Percentiles rank a stretch among this genome's conserved stretches.
Conservation (phyloP, 1,140 invertebrate genomes). For the Pseudomyrmex pallidus region DNA sequence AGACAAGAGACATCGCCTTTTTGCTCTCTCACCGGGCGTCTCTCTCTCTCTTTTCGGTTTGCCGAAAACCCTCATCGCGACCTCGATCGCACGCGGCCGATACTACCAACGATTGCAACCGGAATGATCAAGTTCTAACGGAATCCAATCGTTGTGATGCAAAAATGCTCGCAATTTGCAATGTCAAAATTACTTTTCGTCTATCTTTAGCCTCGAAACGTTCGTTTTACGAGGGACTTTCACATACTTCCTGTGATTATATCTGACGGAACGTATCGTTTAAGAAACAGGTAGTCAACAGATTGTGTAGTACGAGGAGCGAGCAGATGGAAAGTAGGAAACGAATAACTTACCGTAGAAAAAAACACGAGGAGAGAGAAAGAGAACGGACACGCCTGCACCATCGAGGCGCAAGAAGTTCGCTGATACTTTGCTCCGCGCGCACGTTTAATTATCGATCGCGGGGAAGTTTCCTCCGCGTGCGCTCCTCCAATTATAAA, state of each 20-base stretch:
- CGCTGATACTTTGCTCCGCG: slow-evolving; percentile 24
- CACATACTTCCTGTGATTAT: background rate
- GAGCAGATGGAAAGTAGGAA: background rate
- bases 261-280: background rate
- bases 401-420: slow-evolving; percentile 31
- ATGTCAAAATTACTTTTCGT: background rate
- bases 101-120: slow-evolving; percentile 12
- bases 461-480: slow-evolving; percentile 36
- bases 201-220: background rate
- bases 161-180: background rate
- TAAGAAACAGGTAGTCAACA: background rate
- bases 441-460: slow-evolving; percentile 56
- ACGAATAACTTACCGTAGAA: background rate
- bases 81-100: slow-evolving; percentile 35
- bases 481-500: slow-evolving; percentile 55
- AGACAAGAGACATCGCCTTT: slow-evolving; percentile 67
- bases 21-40: slow-evolving; percentile 49
- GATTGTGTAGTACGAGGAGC: background rate
- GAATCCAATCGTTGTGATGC: background rate
- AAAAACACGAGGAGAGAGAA: background rate
- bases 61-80: slow-evolving; percentile 50
- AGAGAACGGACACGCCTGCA: slow-evolving; percentile 5
- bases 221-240: background rate
- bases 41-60: slow-evolving; percentile 27
- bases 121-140: background rate